These are phyloP conservation scores for Caenorhabditis sp. DNA, from an alignment of 2,888 invertebrate genomes.

Conservation along the genomic window DNA sequence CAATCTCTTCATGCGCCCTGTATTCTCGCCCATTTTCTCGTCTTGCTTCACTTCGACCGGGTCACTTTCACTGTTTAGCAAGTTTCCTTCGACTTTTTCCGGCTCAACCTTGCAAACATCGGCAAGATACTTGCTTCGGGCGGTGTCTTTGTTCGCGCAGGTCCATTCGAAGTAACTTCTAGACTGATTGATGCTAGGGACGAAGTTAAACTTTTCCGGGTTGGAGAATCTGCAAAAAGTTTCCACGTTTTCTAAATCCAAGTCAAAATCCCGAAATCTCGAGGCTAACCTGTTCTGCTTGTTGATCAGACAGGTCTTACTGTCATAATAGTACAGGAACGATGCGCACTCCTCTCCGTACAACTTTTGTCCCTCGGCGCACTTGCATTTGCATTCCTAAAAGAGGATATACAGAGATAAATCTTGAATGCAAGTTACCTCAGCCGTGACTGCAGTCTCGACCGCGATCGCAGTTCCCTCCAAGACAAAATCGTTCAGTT, in stretches of 20 bases:
- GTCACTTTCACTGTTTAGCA: slow-evolving; percentile 50
- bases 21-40: slow-evolving; percentile 21
- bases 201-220: slow-evolving; percentile 75
- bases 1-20: slow-evolving; percentile 33
- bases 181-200: slow-evolving; percentile 62
- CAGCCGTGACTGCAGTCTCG: slow-evolving; percentile 67
- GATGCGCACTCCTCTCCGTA: slow-evolving; percentile 76
- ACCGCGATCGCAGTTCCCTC: slow-evolving; percentile 77
- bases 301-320: slow-evolving; percentile 77
- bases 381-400: slow-evolving; percentile 60
- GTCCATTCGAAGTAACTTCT: slow-evolving; percentile 76
- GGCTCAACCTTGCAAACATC: slow-evolving; percentile 40
- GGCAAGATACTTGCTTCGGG: slow-evolving; percentile 43
- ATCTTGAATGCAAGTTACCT: slow-evolving; percentile 17
- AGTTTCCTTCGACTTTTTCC: slow-evolving; percentile 47
- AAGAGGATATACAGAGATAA: slow-evolving; percentile 1
- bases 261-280: not conserved
- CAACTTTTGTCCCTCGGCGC: slow-evolving; percentile 55
- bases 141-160: slow-evolving; percentile 69
- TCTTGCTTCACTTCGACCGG: slow-evolving; percentile 42
- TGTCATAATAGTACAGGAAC: slow-evolving; percentile 77
- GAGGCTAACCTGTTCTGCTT: slow-evolving; percentile 72
- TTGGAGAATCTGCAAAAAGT: slow-evolving; percentile 69
- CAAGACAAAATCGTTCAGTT: slow-evolving; percentile 74
- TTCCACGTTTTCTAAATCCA: not conserved